Conservation (phyloP, 2,888 invertebrate genomes). For the Pegoplata infirma region DNA sequence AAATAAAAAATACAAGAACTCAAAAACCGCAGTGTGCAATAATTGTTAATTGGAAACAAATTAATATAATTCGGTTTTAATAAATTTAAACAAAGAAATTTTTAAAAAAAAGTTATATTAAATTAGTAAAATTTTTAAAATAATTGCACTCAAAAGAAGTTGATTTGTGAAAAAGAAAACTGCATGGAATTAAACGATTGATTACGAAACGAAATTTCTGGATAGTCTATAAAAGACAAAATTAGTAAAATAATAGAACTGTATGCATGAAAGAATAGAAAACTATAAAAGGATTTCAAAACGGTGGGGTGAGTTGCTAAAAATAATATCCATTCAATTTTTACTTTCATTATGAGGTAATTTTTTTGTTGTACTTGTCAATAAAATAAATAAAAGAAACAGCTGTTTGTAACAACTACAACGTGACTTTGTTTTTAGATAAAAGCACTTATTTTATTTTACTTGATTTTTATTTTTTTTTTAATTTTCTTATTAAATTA, state of each 20-base stretch:
- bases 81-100: not conserved
- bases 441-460: not conserved
- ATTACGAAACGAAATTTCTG: slow-evolving; percentile 31
- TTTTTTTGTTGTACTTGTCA: slow-evolving; percentile 1
- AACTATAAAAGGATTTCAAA: slow-evolving; percentile 15
- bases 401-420: slow-evolving; percentile 24
- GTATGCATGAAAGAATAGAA: not conserved
- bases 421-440: slow-evolving; percentile 12
- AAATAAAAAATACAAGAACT: slow-evolving; percentile 9
- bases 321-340: slow-evolving; percentile 1
- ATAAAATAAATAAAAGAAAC: slow-evolving; percentile 12
- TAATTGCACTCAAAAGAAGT: not conserved
- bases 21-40: slow-evolving; percentile 1
- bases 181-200: not conserved
- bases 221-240: slow-evolving; percentile 6
- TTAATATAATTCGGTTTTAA: not conserved
- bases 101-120: not conserved
- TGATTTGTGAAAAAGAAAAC: too few species aligned
- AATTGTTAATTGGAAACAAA: too few species aligned
- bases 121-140: not conserved
- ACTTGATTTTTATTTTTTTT: not conserved
- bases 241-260: not conserved
- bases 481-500: slow-evolving; percentile 45
- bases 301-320: slow-evolving; percentile 30
- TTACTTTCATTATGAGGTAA: slow-evolving; percentile 28